Conservation (phyloP, 1,140 invertebrate genomes). For the Drosophila yakuba region DNA sequence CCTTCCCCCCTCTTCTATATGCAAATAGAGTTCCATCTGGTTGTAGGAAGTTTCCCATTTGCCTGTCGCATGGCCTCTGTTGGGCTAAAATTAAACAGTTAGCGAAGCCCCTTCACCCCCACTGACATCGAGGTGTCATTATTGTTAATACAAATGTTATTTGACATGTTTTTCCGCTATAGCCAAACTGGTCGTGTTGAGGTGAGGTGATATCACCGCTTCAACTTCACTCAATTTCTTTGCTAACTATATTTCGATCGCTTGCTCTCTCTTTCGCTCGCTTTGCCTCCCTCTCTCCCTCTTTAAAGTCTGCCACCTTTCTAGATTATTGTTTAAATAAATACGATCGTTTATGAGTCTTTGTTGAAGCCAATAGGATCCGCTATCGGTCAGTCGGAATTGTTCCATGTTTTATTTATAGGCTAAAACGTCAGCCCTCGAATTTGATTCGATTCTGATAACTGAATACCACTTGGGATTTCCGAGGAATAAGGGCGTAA, state of each 20-base stretch:
- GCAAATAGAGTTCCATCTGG: conserved; percentile 6
- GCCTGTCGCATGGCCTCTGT: conserved; percentile 26
- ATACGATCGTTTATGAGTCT: conserved; percentile 11
- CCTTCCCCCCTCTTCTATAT: not conserved
- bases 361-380: conserved; percentile 25
- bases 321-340: conserved; percentile 41
- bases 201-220: conserved; percentile 71
- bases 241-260: conserved; percentile 51
- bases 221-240: conserved; percentile 54
- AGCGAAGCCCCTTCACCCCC: conserved; percentile 38
- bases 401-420: conserved; percentile 38
- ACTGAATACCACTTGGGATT: not conserved
- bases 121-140: conserved; percentile 52
- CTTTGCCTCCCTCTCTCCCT: not conserved
- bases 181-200: conserved; percentile 25
- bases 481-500: conserved; percentile 1
- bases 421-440: conserved; percentile 32
- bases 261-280: not conserved
- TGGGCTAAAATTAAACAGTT: conserved; percentile 67
- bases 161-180: conserved; percentile 71
- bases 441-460: conserved; percentile 26
- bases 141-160: conserved; percentile 73
- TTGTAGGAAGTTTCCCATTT: conserved; percentile 3
- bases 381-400: conserved; percentile 43
- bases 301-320: conserved; percentile 14